Evolutionary conservation across 2,797 vertebrate genomes (phyloP).

Genomic region (Cirrhinus molitorella): DNA sequence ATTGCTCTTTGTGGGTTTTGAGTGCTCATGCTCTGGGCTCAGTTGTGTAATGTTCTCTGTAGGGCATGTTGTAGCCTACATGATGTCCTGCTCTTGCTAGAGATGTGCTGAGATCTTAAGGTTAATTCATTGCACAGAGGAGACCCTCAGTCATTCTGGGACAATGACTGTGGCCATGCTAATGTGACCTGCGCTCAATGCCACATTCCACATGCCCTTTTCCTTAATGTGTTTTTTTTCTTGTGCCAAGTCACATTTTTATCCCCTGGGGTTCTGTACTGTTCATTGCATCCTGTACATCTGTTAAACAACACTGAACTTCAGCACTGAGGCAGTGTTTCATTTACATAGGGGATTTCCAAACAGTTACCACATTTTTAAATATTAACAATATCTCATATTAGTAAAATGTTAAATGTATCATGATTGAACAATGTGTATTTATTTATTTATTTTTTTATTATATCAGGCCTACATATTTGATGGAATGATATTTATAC

Average conservation of each 20-base stretch:
- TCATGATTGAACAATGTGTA: neutral
- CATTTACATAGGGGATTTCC: neutral
- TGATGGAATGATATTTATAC: neutral
- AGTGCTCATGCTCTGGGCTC: slow-evolving; percentile 28
- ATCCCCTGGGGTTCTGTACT: slow-evolving; percentile 24
- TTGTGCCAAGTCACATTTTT: slow-evolving; percentile 41
- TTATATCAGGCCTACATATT: neutral
- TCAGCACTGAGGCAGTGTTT: neutral
- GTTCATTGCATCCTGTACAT: slow-evolving; percentile 2
- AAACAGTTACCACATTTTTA: neutral
- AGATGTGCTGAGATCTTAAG: slow-evolving; percentile 30
- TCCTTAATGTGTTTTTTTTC: slow-evolving; percentile 21
- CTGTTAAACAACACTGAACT: neutral
- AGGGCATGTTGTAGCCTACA: slow-evolving; percentile 24
- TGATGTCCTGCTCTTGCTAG: slow-evolving; percentile 17
- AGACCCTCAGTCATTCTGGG: slow-evolving; percentile 25
- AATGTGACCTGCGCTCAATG: slow-evolving; percentile 40
- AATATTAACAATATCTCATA: neutral
- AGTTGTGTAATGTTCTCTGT: slow-evolving; percentile 51
- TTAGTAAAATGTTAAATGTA: neutral
- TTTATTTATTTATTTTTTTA: neutral
- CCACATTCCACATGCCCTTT: slow-evolving; percentile 34
- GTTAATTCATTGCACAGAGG: slow-evolving; percentile 52
- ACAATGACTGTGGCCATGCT: slow-evolving; percentile 39
- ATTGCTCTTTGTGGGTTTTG: neutral